phyloP scores from a whole-genome alignment of 2,797 vertebrate genomes.

The Spinus olivaceus region DNA sequence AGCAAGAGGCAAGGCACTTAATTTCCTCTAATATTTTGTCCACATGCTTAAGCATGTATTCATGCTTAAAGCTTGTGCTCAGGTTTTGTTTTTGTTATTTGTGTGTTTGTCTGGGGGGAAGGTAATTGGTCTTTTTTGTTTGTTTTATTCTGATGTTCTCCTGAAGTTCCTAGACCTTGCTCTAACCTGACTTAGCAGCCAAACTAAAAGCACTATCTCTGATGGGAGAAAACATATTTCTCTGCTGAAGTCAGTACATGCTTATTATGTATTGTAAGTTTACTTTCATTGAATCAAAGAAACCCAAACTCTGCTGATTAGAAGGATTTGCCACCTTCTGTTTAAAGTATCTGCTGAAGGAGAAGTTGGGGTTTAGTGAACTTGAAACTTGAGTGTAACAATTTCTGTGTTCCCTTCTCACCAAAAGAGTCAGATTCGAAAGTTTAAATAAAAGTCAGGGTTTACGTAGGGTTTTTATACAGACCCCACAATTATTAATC shows the following conservation, averaged over 20 bases:
- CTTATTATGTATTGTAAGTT: neutral
- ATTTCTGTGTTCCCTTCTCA: neutral
- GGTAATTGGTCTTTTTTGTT: too few species aligned
- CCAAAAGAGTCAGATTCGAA: neutral
- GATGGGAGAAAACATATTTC: neutral
- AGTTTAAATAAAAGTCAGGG: neutral
- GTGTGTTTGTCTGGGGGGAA: too few species aligned
- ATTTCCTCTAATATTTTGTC: neutral
- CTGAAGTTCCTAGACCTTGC: neutral
- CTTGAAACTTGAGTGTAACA: neutral
- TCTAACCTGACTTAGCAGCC: neutral
- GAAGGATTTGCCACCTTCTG: neutral
- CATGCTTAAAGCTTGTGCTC: neutral
- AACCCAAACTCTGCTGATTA: neutral
- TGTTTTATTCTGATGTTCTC: neutral
- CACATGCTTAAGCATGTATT: neutral
- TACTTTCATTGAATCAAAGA: neutral
- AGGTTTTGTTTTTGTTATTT: too few species aligned
- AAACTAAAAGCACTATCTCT: neutral
- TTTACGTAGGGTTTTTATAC: neutral
- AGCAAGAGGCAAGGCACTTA: neutral
- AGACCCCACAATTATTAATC: neutral
- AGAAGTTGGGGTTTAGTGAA: neutral
- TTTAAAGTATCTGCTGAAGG: neutral
- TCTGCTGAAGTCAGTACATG: neutral